Base-by-base conservation (phyloP, 2,113 vertebrate genomes). In the Porphyrio hochstetteri region DNA sequence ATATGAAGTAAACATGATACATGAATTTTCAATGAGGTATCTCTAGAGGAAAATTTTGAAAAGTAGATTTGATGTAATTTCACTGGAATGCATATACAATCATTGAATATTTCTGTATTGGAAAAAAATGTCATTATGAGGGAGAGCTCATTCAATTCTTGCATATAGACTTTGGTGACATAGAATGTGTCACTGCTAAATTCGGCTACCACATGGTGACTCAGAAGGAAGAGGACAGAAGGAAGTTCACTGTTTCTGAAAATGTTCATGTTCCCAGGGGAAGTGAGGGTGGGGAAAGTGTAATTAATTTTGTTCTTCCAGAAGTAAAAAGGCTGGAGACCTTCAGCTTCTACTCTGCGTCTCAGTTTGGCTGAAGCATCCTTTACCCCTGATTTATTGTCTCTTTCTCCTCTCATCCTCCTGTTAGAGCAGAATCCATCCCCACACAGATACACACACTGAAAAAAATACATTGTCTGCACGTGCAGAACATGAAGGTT, bases 371-470 rank as follows among this genome's bases (percentile, higher is more conserved):
- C 17, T 4, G 78, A 46, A 23, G 31, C 4, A 1, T 61, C 57
- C 38, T 88, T 88, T 44, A 38, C 12, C 17, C 23, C 46, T 60
- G 18, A 16, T 11, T 85, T 82, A 19, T 6, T 15, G 36, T 5
- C 17, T 42, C 9, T 78, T 64, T 33, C 15, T 81, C 16, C 40
- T 74, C 42, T 88, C 53, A 16, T 17, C 18, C 7, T 77, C 8
- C 35, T 88, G 11, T 79, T 75, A 46, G 40, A 67, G 48, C 13
- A 18, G 20, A 60, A 16, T 61, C 6, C 75, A 9, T 76, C 36
- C n/a, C 28, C 16, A 65, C 33, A 56, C 17, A 67, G 65, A 36
- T 13, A 35, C 14, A 57, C 2, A 12, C 0, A 0, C 27, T 75
- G 23, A 64, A 63, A 18, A 56, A 60, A 84, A 56, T 57, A 28